Conservation (phyloP, 2,797 vertebrate species). For the Clarias laeviceps region DNA sequence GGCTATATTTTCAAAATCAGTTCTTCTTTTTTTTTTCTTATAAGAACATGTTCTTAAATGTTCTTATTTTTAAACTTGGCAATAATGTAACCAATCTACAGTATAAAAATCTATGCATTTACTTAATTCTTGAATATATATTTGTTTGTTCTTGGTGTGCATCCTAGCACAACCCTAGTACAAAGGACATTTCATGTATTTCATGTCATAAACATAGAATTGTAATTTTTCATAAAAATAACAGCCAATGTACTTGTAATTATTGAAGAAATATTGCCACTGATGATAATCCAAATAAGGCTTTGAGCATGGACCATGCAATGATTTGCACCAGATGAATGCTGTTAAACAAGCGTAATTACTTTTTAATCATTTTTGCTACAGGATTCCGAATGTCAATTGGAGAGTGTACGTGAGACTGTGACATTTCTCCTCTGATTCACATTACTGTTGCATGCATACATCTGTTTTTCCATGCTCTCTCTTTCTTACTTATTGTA, state of each 20-base stretch:
- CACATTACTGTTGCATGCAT: not conserved
- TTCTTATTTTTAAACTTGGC: not conserved
- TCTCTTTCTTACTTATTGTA: not conserved
- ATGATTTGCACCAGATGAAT: not conserved
- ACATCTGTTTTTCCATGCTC: not conserved
- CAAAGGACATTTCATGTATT: not conserved
- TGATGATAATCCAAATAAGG: not conserved
- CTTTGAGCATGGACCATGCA: not conserved
- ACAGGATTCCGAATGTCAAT: not conserved
- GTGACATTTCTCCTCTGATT: not conserved
- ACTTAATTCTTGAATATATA: not conserved
- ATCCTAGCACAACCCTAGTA: not conserved
- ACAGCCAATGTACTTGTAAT: not conserved
- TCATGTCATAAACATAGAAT: not conserved
- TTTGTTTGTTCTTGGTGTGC: not conserved
- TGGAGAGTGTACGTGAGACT: not conserved
- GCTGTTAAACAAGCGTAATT: not conserved
- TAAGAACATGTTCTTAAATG: not conserved
- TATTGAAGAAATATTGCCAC: not conserved
- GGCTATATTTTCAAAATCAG: not conserved
- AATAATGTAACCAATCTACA: conserved; percentile 1
- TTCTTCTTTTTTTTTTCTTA: too few species aligned
- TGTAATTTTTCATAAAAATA: not conserved
- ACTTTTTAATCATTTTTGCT: not conserved
- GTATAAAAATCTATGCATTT: conserved; percentile 13